Evolutionary conservation across 2,888 invertebrate species (phyloP).

Genomic region (Apeira syringaria): DNA sequence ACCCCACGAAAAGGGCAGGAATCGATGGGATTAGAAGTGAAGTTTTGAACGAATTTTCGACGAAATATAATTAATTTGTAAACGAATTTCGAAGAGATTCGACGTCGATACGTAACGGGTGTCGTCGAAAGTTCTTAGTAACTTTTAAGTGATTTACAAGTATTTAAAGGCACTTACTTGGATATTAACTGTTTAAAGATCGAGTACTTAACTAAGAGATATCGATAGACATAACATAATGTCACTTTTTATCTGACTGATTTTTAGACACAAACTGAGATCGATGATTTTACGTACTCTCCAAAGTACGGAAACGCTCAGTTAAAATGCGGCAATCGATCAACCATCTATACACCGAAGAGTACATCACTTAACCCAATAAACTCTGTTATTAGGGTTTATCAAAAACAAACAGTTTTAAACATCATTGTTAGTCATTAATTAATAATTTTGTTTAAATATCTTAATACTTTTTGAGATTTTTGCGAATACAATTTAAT

Average conservation of each 20-base stretch:
- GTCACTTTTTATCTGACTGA: too few species aligned
- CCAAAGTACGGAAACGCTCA: too few species aligned
- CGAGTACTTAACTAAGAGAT: constrained; percentile 1
- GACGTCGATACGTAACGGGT: constrained; percentile 32
- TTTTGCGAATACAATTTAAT: too few species aligned
- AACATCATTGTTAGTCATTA: not conserved
- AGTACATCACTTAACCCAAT: too few species aligned
- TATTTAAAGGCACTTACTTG: constrained; percentile 15
- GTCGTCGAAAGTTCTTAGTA: constrained; percentile 19
- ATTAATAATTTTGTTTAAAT: not conserved
- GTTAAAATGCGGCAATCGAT: too few species aligned
- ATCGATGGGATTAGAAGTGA: constrained; percentile 76
- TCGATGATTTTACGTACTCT: too few species aligned
- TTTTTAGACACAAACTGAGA: too few species aligned
- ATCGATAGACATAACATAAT: too few species aligned
- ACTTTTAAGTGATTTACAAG: constrained; percentile 32
- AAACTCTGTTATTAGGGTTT: too few species aligned
- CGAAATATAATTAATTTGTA: constrained; percentile 72
- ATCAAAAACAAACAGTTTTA: too few species aligned
- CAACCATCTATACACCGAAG: too few species aligned
- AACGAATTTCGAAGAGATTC: constrained; percentile 29
- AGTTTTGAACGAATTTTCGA: constrained; percentile 50
- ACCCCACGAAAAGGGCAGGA: constrained; percentile 43
- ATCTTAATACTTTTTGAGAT: too few species aligned
- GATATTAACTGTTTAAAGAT: constrained; percentile 4